Evolutionary conservation across 2,113 vertebrate species (phyloP), one percentile per base, ranked within the genome.

Genomic region (Spermophilus dauricus): DNA sequence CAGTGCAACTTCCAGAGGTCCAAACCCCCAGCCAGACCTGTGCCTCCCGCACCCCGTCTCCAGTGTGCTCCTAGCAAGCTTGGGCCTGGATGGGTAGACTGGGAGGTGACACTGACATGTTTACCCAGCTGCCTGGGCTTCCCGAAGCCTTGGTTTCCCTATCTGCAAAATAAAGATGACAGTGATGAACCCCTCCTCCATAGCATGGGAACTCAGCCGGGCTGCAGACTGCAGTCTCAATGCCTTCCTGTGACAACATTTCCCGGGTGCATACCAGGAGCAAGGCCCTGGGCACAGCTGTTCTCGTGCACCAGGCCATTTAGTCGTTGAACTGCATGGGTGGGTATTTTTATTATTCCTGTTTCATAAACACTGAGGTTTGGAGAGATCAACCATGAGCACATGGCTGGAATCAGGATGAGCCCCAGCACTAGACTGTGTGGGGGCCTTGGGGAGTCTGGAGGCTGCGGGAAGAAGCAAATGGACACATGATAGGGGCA

Each of bases 181-280:
- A 34, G 17, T 5, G 37, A 8, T 48, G 22, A 1, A 1, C 76
- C 7, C 9, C 4, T 77, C 34, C 53, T 24, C 1, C 39, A 1
- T 0, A 39, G 45, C 8, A 18, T 4, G 8, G 11, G 28, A 34
- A 75, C 2, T 10, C 56, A 2, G 2, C 76, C 0, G 2, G 10
- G 18, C 78, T 34, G 6, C 28, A 13, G 39, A 69, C 86, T 8
- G 4, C 4, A 2, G 17, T 2, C 12, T 4, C 3, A 32, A 30
- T 1, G 3, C n/a, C 11, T 7, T 45, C 28, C 0, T 0, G 1
- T 30, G 0, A 24, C 32, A 1, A 6, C 34, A 63, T 0, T 2
- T 3, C 13, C 8, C 0, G 17, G 34, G 70, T 8, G 37, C 78
- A 20, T 13, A 0, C 78, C n/a, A 1, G 0, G 70, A 67, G 77